Base-by-base conservation (phyloP, 2,797 vertebrate species). In the Hypotaenidia philippensis region DNA sequence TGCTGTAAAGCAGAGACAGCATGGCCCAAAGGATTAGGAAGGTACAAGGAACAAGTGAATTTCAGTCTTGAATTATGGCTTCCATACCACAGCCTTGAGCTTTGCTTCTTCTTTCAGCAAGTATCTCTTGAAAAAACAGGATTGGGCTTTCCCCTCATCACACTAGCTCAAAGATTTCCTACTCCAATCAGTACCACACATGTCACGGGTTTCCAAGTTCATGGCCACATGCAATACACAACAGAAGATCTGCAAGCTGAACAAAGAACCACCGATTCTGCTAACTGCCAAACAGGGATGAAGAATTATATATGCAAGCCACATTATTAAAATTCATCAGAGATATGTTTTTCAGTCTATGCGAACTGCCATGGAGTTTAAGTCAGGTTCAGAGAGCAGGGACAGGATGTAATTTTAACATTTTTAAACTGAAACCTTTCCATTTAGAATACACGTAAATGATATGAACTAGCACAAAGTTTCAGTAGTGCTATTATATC, bases 121-220 rank as follows among this genome's bases (percentile, higher is more conserved):
- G 8, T 41, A 18, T 14, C 57, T 41, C 16, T 36, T 65, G 70
- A 72, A 85, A 55, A 56, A 72, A 11, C 17, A 22, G 36, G 4
- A 19, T 78, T 78, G 50, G 26, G 6, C 27, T 83, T 64, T 75
- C 25, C 20, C n/a, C 27, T 64, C 29, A 47, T 29, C 21, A 64
- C 25, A 20, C 4, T 23, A 55, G 17, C 10, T 60, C 40, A 31
- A 13, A 13, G 32, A 13, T 44, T 71, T 87, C 61, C 44, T 78
- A 20, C 29, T 60, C 29, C 1, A 1, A 29, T 41, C 41, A 71
- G 15, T 19, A 49, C 22, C 17, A 55, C 27, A 38, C 1, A 0
- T 15, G 18, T 26, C 26, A 57, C 6, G 16, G 6, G 49, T 84
- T 71, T 49, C 29, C 32, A 68, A n/a, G 21, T 53, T 65, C 66